Evolutionary conservation across 2,888 invertebrate species (phyloP).

Genomic region (Dolichopus griseipennis): DNA sequence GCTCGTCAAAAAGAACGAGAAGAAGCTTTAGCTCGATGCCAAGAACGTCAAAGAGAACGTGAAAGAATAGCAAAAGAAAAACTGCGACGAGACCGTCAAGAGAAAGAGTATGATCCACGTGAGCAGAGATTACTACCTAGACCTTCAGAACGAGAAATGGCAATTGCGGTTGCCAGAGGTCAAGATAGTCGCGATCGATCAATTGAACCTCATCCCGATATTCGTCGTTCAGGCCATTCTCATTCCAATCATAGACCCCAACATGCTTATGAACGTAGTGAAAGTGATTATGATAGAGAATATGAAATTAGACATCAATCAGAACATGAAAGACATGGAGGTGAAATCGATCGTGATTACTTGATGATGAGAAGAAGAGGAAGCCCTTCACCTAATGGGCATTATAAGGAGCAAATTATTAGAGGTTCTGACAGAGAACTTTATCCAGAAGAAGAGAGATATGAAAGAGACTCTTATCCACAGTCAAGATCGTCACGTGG

Average conservation of each 20-base stretch:
- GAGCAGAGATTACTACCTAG: conserved; percentile 55
- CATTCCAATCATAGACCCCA: conserved; percentile 18
- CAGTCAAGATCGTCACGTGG: conserved; percentile 30
- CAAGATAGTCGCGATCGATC: conserved; percentile 39
- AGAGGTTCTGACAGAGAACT: conserved; percentile 29
- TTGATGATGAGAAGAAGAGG: conserved; percentile 31
- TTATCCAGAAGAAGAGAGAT: conserved; percentile 38
- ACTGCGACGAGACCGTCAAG: conserved; percentile 41
- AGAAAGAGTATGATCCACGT: conserved; percentile 40
- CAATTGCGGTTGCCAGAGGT: conserved; percentile 47
- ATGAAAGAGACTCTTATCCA: conserved; percentile 27
- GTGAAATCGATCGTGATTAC: conserved; percentile 31
- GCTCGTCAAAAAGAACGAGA: conserved; percentile 54
- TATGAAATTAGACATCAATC: conserved; percentile 23
- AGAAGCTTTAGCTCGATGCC: conserved; percentile 58
- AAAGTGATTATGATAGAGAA: conserved; percentile 18
- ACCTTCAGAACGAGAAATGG: conserved; percentile 55
- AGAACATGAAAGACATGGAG: conserved; percentile 31
- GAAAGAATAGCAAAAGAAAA: conserved; percentile 44
- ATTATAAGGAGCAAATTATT: conserved; percentile 32
- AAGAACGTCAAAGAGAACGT: conserved; percentile 52
- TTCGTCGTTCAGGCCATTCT: conserved; percentile 12
- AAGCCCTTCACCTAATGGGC: conserved; percentile 32
- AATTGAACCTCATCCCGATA: conserved; percentile 26
- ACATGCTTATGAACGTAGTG: conserved; percentile 25